Percentiles rank a stretch among this genome's conserved stretches.
These are phyloP conservation scores for Gymnopithys bicolor DNA, from an alignment of 2,797 vertebrate species.

Conservation along the genomic window DNA sequence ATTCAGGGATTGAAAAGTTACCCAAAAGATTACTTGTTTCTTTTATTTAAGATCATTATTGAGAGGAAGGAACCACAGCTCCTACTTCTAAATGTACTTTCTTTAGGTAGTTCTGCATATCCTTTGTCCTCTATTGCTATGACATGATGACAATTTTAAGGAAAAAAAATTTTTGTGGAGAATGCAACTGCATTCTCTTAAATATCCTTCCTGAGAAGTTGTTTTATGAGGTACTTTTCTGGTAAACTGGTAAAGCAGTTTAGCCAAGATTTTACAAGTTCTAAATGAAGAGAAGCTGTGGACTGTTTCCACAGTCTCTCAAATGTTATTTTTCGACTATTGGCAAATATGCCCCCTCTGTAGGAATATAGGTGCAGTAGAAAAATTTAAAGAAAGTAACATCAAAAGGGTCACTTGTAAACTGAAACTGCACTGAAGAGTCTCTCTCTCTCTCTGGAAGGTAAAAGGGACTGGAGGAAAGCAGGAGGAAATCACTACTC, in stretches of 20 bases:
- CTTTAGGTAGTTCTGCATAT: not conserved
- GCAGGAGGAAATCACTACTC: not conserved
- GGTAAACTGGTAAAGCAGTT: not conserved
- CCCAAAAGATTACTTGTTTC: not conserved
- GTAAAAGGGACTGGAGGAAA: not conserved
- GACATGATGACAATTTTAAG: not conserved
- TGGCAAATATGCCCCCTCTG: not conserved
- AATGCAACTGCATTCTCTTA: not conserved
- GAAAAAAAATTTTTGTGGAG: not conserved
- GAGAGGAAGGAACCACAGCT: not conserved
- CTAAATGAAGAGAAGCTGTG: not conserved
- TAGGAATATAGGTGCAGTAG: not conserved
- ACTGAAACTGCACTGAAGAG: not conserved
- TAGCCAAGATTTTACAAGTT: not conserved
- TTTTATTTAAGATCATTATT: not conserved
- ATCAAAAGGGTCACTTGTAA: not conserved
- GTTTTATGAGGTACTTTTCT: not conserved
- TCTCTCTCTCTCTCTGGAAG: not conserved
- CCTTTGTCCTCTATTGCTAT: not conserved
- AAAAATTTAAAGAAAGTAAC: not conserved
- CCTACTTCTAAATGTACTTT: not conserved
- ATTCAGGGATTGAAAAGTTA: not conserved
- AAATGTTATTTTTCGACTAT: not conserved
- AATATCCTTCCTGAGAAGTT: not conserved
- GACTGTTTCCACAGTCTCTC: not conserved